A percentile compares a stretch with the other conserved stretches of the same genome.
Evolutionary conservation across 2,113 vertebrate species (phyloP).

Genomic region (Rhagologus leucostigma): DNA sequence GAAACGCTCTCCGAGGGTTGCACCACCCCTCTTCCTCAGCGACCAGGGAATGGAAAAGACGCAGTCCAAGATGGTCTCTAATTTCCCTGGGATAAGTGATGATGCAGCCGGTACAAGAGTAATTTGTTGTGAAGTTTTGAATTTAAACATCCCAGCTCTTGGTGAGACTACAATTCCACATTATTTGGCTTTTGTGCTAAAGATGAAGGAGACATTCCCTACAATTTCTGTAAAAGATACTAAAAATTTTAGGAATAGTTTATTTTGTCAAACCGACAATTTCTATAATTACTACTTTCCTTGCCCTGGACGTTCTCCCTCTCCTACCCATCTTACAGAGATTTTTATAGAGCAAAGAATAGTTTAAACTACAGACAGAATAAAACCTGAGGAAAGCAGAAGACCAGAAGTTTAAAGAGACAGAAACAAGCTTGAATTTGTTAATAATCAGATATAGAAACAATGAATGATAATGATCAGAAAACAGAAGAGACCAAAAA

Average conservation of each 20-base stretch:
- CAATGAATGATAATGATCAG: not conserved
- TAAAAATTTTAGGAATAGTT: not conserved
- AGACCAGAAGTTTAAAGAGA: not conserved
- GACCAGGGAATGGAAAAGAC: not conserved
- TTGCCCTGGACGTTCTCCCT: not conserved
- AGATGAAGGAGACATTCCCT: not conserved
- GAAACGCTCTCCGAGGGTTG: fast-evolving
- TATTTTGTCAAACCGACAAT: not conserved
- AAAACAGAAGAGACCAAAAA: not conserved
- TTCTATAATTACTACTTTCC: not conserved
- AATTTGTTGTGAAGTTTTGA: not conserved
- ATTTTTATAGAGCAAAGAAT: not conserved
- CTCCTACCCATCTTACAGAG: not conserved
- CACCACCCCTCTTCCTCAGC: not conserved
- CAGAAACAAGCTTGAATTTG: not conserved
- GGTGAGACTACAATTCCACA: not conserved
- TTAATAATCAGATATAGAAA: not conserved
- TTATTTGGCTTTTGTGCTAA: not conserved
- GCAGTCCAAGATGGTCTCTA: fast-evolving
- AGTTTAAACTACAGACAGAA: not conserved
- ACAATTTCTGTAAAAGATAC: not conserved
- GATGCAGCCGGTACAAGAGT: not conserved
- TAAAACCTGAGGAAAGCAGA: not conserved
- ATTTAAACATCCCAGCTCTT: not conserved
- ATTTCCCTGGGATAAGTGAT: not conserved